Base-by-base conservation (phyloP, 2,888 invertebrate genomes). In the Scelioninae gen. 1 region DNA sequence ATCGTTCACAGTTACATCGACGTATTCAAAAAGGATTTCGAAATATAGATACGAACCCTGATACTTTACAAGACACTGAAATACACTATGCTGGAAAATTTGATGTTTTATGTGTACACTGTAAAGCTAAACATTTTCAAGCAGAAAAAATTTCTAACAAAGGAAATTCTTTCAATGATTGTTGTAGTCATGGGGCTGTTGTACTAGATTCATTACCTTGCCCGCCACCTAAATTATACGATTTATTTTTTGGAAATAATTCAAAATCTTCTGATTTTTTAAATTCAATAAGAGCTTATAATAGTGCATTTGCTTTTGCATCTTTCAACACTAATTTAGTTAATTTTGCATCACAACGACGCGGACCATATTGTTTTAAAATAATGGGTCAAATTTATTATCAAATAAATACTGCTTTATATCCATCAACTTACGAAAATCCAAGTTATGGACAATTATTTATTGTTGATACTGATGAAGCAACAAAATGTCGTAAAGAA, bases 131-230 rank as follows among this genome's bases (percentile, higher is more conserved):
- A 38, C 63, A 77, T 43, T n/a, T n/a, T n/a, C n/a, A n/a, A n/a
- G n/a, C n/a, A n/a, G n/a, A n/a, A n/a, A n/a, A n/a, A n/a, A n/a
- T 77, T 77, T 47, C 34, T 3, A 71, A 77, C 43, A 69, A 16
- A 45, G 55, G 62, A 13, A 49, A 68, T 60, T 68, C 34, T 34
- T 62, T 58, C 23, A 23, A 66, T 32, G 55, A 60, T 34, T 76
- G 66, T 66, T 76, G 76, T 32, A 45, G 49, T 34, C 66, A 76
- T 68, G 51, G 68, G 1, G 38, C 8, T 4, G 38, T 38, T 38
- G 38, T 38, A 4, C 5, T 38, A 10, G 10, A 38, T 4, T 38
- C 38, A 1, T 4, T 38, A 5, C 38, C 38, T 38, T 1, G 5
- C 38, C 38, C 38, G 5, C 38, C 38, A 10, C 8, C 1, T 9